Evolutionary conservation across 2,797 vertebrate species (phyloP), one percentile per base, ranked within the genome.

Genomic region (Aulostomus chinensis): DNA sequence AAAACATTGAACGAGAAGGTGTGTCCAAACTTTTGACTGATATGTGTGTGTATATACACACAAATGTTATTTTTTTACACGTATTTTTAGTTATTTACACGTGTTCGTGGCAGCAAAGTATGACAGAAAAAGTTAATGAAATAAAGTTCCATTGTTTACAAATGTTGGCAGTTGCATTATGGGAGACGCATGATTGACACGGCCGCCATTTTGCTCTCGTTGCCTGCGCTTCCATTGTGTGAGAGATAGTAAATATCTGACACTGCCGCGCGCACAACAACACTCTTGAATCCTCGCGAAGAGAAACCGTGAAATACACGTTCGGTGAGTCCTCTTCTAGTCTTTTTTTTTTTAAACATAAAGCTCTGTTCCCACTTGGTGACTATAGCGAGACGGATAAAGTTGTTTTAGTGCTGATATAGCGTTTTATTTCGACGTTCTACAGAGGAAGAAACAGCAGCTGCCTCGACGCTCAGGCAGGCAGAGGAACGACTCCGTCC

Each of bases 171-270:
- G 80, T 54, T 87, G 90, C 89, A 90, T 90, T 88, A 4, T 90
- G 89, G 91, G 90, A 89, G 77, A 53, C 56, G 29, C 68, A 78
- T 90, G 88, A 90, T 88, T 91, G 90, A 88, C 89, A 67, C 74
- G 33, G 86, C 82, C 80, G 91, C 91, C 91, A 92, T 92, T 90
- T 92, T 92, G 84, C 77, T 73, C 74, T 33, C 78, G 58, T 68
- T 11, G 82, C 7, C 10, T 9, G 42, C 20, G 24, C 82, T 85
- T 81, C 88, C 90, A 92, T 92, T 92, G 91, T 92, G 88, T 87
- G 84, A 79, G 87, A 83, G 85, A 90, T 91, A 85, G 90, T 91
- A 92, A 92, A 92, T 85, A 92, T 82, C 88, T 83, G 86, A 88
- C 80, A 73, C 78, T 72, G 86, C 81, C 57, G 84, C 66, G 86